phyloP scores from a whole-genome alignment of 1,140 invertebrate genomes.

The Drosophila teissieri region DNA sequence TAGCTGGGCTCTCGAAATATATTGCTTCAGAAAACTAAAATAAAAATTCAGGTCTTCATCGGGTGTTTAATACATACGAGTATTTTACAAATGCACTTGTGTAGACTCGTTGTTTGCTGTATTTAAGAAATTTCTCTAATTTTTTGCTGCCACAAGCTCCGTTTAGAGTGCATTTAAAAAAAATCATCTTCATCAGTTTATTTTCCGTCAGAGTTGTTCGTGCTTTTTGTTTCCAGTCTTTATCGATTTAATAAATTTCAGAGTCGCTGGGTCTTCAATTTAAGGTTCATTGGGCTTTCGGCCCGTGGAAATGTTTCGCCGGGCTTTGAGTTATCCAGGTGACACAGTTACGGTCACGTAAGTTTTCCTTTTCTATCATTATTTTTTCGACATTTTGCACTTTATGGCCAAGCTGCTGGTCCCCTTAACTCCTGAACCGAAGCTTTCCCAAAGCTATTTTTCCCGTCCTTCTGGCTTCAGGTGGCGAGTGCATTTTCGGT shows the following conservation, averaged over 20 bases:
- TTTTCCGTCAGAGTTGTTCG: slow-evolving; percentile 3
- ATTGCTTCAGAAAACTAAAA: background rate
- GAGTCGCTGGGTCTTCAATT: slow-evolving; percentile 54
- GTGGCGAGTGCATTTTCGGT: slow-evolving; percentile 62
- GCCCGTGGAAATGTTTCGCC: slow-evolving; percentile 33
- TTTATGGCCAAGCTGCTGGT: slow-evolving; percentile 31
- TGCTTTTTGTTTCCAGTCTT: slow-evolving; percentile 32
- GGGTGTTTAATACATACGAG: no score
- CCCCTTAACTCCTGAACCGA: slow-evolving; percentile 23
- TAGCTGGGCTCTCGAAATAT: background rate
- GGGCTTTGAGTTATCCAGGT: slow-evolving; percentile 42
- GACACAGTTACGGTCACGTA: slow-evolving; percentile 72
- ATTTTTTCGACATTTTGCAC: slow-evolving; percentile 63
- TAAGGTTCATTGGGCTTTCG: slow-evolving; percentile 53
- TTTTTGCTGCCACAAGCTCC: background rate
- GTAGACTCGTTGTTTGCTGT: no score
- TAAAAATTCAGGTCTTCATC: no score
- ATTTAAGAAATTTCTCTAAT: background rate
- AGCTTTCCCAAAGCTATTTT: slow-evolving; percentile 4
- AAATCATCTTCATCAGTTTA: slow-evolving; percentile 15
- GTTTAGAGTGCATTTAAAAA: slow-evolving; percentile 6
- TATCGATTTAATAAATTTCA: slow-evolving; percentile 80
- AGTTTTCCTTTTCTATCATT: slow-evolving; percentile 57
- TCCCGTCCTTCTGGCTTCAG: slow-evolving; percentile 4
- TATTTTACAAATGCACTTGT: no score